Percentiles rank a stretch among this genome's conserved stretches.
phyloP scores from a whole-genome alignment of 2,888 invertebrate genomes.

The Drosophila rellima region DNA sequence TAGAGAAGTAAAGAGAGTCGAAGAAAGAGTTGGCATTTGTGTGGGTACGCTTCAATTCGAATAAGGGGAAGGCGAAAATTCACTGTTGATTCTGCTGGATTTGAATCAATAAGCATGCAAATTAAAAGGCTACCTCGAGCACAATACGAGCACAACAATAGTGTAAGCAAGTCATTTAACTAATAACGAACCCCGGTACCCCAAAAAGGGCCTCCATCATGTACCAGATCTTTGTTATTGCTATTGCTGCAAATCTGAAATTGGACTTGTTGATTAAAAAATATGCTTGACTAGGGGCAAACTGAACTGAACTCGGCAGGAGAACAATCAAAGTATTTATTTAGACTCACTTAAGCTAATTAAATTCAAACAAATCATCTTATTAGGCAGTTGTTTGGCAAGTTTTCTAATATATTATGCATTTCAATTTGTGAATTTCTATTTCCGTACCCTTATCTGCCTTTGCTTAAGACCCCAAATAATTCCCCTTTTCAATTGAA shows the following conservation, averaged over 20 bases:
- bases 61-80: constrained; percentile 39
- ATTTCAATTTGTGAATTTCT: background rate
- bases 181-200: constrained; percentile 44
- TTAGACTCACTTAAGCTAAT: constrained; percentile 14
- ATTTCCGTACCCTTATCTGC: background rate
- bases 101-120: constrained; percentile 65
- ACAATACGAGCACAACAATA: constrained; percentile 26
- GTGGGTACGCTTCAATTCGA: constrained; percentile 57
- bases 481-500: background rate
- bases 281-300: constrained; percentile 6
- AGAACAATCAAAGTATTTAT: constrained; percentile 8
- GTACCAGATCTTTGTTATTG: background rate
- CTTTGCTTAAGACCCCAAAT: background rate
- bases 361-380: background rate
- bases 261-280: constrained; percentile 18
- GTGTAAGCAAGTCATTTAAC: constrained; percentile 55
- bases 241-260: background rate
- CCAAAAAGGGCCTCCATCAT: constrained; percentile 10
- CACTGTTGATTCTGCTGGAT: constrained; percentile 54
- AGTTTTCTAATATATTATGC: constrained; percentile 1
- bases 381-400: background rate
- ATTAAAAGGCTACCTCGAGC: constrained; percentile 57
- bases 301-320: background rate
- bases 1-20: background rate
- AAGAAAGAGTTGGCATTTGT: constrained; percentile 24